These are phyloP conservation scores for Epinephelus awoara DNA, from an alignment of 2,797 vertebrate species.

Conservation along the genomic window DNA sequence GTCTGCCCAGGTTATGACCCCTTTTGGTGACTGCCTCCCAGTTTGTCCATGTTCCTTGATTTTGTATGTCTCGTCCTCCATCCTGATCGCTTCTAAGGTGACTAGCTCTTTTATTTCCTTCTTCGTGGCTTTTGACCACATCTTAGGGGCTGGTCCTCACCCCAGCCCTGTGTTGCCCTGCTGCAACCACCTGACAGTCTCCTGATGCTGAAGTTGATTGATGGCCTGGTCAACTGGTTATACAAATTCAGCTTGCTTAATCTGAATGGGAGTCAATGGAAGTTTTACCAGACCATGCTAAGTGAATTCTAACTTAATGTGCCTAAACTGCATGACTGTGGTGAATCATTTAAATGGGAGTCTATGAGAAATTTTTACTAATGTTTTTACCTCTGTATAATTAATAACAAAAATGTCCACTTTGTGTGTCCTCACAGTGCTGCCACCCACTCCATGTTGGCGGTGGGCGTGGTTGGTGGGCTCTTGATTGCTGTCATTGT, in stretches of 20 bases:
- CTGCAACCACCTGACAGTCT: too few species aligned
- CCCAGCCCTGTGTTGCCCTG: too few species aligned
- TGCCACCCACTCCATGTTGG: constrained; percentile 79
- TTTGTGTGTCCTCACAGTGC: constrained; percentile 72
- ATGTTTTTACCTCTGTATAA: not conserved
- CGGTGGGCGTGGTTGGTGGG: constrained; percentile 87
- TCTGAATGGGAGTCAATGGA: not conserved
- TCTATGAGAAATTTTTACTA: not conserved
- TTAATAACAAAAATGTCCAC: not conserved
- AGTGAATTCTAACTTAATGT: not conserved
- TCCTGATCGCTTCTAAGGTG: too few species aligned
- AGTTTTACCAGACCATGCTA: not conserved
- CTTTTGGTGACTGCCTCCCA: too few species aligned
- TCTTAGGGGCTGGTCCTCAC: too few species aligned
- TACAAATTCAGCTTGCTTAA: not conserved
- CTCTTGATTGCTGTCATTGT: constrained; percentile 87
- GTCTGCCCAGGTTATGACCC: too few species aligned
- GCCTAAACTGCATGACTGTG: not conserved
- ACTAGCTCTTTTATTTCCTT: too few species aligned
- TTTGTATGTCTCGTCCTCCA: too few species aligned
- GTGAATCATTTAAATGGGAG: too few species aligned
- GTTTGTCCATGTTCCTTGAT: too few species aligned
- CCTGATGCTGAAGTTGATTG: not conserved
- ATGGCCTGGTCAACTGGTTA: not conserved
- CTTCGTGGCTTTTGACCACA: too few species aligned